phyloP scores from a whole-genome alignment of 2,113 vertebrate species.

The Saguinus imperator region DNA sequence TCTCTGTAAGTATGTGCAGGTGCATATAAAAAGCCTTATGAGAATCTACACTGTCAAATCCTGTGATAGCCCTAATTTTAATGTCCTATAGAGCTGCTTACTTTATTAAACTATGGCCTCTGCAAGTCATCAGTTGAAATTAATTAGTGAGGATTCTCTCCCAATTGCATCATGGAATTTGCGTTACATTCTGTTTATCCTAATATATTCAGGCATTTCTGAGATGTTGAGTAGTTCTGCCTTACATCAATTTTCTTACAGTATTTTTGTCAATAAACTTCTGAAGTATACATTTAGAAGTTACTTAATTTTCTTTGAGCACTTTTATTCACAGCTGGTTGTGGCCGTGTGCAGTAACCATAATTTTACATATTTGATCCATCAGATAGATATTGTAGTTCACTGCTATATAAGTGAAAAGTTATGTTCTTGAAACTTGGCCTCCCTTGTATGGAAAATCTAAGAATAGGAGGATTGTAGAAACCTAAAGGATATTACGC shows the following conservation, averaged over 20 bases:
- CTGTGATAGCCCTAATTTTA: background rate
- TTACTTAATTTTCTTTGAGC: background rate
- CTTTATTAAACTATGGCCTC: background rate
- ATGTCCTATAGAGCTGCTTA: background rate
- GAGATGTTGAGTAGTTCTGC: background rate
- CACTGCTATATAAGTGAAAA: background rate
- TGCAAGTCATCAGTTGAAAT: conserved; percentile 4
- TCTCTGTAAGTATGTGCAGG: background rate
- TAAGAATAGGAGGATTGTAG: background rate
- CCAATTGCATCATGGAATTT: background rate
- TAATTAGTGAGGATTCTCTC: background rate
- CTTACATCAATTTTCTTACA: background rate
- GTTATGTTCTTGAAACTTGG: background rate
- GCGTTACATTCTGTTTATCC: background rate
- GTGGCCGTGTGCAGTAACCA: background rate
- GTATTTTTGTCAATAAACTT: background rate
- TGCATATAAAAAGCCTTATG: background rate
- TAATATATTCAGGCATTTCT: background rate
- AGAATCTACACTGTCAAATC: background rate
- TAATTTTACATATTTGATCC: background rate
- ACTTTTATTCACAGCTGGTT: background rate
- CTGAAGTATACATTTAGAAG: background rate
- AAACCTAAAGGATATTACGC: background rate
- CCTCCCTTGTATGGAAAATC: background rate
- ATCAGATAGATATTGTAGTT: background rate